Evolutionary conservation across 2,797 vertebrate genomes (phyloP).

Genomic region (Typhlichthys subterraneus): DNA sequence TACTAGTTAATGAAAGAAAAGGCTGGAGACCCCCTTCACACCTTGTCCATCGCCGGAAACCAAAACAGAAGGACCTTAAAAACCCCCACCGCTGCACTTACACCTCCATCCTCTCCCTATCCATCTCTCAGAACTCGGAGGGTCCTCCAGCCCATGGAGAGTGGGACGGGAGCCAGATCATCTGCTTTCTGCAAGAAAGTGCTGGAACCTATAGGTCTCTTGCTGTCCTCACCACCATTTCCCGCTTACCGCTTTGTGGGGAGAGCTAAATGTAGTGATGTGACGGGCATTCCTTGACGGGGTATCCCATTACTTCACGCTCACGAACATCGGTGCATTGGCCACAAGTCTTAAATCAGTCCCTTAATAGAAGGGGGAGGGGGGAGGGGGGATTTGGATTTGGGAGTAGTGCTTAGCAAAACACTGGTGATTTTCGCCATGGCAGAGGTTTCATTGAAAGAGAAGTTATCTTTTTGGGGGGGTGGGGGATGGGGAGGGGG

Average conservation of each 20-base stretch:
- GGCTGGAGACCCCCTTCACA: not conserved
- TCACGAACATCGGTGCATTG: not conserved
- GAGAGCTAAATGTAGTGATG: constrained; percentile 49
- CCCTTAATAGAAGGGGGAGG: constrained; percentile 19
- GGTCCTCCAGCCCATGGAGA: constrained; percentile 28
- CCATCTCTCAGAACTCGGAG: constrained; percentile 38
- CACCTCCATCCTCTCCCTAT: constrained; percentile 38
- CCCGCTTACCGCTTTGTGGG: constrained; percentile 48
- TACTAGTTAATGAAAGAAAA: no score
- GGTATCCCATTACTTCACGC: constrained; percentile 16
- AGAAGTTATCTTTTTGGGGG: constrained; percentile 27
- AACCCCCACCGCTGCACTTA: constrained; percentile 22
- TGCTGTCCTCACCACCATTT: constrained; percentile 51
- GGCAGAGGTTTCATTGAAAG: constrained; percentile 10
- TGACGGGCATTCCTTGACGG: constrained; percentile 49
- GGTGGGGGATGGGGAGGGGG: not conserved
- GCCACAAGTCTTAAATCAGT: constrained; percentile 39
- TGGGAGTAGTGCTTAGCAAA: constrained; percentile 11
- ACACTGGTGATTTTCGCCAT: constrained; percentile 9
- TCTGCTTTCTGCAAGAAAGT: constrained; percentile 68
- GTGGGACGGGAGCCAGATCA: constrained; percentile 52
- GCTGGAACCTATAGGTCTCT: constrained; percentile 27
- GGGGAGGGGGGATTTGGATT: no score
- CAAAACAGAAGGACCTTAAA: constrained; percentile 35
- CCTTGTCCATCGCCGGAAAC: not conserved